A percentile compares a stretch with the other conserved stretches of the same genome.
phyloP scores from a whole-genome alignment of 2,888 invertebrate genomes.

The Agrochola lota region DNA sequence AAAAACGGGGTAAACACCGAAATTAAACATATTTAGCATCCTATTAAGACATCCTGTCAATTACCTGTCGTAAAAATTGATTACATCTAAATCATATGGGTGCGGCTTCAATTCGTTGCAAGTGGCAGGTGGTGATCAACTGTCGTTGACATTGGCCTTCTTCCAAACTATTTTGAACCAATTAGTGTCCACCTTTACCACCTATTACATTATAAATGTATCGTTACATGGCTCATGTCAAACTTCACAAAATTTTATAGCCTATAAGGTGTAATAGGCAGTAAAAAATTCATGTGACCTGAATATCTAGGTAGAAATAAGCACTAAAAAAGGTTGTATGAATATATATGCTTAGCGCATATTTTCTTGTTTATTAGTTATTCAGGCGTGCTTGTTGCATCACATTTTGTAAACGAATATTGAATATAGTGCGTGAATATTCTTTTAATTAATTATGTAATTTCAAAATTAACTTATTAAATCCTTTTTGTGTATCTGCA shows the following conservation, averaged over 20 bases:
- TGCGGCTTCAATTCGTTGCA: slow-evolving; percentile 64
- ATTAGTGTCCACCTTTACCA: slow-evolving; percentile 65
- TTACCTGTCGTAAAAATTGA: slow-evolving; percentile 50
- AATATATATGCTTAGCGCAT: slow-evolving; percentile 3
- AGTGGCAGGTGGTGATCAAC: slow-evolving; percentile 58
- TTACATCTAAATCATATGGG: slow-evolving; percentile 65
- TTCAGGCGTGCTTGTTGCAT: slow-evolving; percentile 13
- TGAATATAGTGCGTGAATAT: background rate
- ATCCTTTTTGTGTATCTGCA: slow-evolving; percentile 5
- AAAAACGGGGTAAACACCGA: slow-evolving; percentile 5
- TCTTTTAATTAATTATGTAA: slow-evolving; percentile 5
- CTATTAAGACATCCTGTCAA: slow-evolving; percentile 46
- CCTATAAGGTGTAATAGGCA: slow-evolving; percentile 31
- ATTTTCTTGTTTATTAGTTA: slow-evolving; percentile 27
- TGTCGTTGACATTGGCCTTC: slow-evolving; percentile 79
- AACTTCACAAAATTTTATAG: slow-evolving; percentile 52
- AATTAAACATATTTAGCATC: slow-evolving; percentile 24
- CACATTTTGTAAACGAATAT: slow-evolving; percentile 11
- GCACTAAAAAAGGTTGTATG: slow-evolving; percentile 39
- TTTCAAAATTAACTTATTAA: slow-evolving; percentile 10
- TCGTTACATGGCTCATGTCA: slow-evolving; percentile 35
- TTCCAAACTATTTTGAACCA: slow-evolving; percentile 73
- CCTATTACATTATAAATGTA: slow-evolving; percentile 50
- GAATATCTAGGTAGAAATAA: slow-evolving; percentile 50
- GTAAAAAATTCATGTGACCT: slow-evolving; percentile 57